These are phyloP conservation scores for Yponomeuta evonymella DNA, from an alignment of 2,888 invertebrate genomes.

Conservation along the genomic window DNA sequence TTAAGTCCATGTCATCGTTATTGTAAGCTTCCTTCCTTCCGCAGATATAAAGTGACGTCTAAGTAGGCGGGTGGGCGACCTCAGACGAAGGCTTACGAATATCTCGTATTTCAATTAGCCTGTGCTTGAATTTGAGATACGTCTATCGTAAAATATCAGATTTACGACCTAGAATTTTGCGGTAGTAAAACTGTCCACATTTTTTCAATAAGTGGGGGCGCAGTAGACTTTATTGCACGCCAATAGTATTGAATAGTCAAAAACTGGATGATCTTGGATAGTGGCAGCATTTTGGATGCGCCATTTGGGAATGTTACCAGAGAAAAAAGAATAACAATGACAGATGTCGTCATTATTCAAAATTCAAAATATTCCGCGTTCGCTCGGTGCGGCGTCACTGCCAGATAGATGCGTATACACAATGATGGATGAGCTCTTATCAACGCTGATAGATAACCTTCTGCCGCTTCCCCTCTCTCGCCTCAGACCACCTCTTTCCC, in stretches of 20 bases:
- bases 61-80: constrained; percentile 11
- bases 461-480: constrained; percentile 41
- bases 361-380: constrained; percentile 54
- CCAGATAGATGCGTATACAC: constrained; percentile 40
- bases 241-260: too few relatives aligned
- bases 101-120: constrained; percentile 25
- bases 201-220: neutral
- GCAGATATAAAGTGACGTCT: neutral
- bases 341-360: constrained; percentile 12
- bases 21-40: constrained; percentile 6
- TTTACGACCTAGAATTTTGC: constrained; percentile 9
- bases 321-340: constrained; percentile 1
- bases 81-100: constrained; percentile 17
- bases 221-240: too few relatives aligned
- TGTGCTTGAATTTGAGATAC: constrained; percentile 29
- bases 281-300: neutral
- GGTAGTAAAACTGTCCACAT: neutral
- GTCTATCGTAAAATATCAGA: constrained; percentile 19
- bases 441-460: constrained; percentile 62
- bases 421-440: constrained; percentile 70
- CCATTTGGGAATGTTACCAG: neutral
- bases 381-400: constrained; percentile 33
- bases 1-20: constrained; percentile 2
- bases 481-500: constrained; percentile 24
- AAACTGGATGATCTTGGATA: neutral